Base-by-base conservation (phyloP, 2,113 vertebrate genomes). In the Zosterops japonicus region DNA sequence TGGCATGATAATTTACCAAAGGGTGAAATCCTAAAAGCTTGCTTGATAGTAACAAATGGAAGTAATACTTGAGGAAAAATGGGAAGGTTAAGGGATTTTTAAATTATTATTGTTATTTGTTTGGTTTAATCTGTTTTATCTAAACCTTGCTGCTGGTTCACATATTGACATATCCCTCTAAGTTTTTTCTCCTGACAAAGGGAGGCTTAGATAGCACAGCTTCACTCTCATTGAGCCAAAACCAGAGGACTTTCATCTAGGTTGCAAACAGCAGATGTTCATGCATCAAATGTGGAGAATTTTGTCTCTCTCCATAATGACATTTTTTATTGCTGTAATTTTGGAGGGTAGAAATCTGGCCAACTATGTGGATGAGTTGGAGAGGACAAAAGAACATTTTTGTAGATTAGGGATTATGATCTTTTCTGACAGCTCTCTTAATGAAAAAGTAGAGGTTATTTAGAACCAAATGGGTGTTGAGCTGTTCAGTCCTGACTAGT, bases 271-370 rank as follows among this genome's bases (percentile, higher is more conserved):
- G 71, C 59, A 94, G 80, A 71, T 86, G 31, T 81, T 78, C 64
- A 68, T 78, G 64, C 22, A 84, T 70, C 52, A 87, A 53, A 83
- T 39, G 33, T 86, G 56, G 17, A 83, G 41, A 89, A 89, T 71
- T 94, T 61, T 71, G 10, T 90, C 39, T 71, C 42, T 86, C 53
- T 79, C 76, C 67, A 39, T 72, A 87, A 82, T 36, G 36, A 79
- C 44, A 68, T 60, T 23, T 52, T 93, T 95, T 74, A 87, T 64
- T 71, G 60, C 52, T 81, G 24, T 52, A 81, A 88, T 95, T 94
- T 71, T 72, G 53, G 50, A 85, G 41, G 31, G 33, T 23, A 90
- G 35, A 84, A 90, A 79, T 89, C 44, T 88, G 57, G 61, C 59
- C 9, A 17, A 39, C 60, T 85, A 31, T 41, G 57, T 78, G 70